These are phyloP conservation scores for Xanthorhoe designata DNA, from an alignment of 2,888 invertebrate genomes.

Conservation along the genomic window DNA sequence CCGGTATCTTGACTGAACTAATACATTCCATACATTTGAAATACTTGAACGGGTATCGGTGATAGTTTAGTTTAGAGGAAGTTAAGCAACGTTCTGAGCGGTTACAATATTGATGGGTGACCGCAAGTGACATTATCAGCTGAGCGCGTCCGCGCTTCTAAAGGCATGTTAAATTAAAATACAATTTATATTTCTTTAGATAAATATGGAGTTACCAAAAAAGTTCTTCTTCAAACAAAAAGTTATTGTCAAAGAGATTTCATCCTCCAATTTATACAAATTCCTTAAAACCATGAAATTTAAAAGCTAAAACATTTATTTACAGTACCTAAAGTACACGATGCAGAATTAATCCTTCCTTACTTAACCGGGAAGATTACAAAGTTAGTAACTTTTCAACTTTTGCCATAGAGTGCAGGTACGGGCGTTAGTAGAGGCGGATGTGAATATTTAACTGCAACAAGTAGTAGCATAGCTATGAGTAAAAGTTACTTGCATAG, in stretches of 20 bases:
- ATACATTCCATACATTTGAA: no score
- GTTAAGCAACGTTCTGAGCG: no score
- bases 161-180: no score
- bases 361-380: constrained; percentile 21
- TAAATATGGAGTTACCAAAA: no score
- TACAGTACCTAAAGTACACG: constrained; percentile 13
- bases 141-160: no score
- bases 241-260: not conserved
- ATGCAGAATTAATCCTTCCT: constrained; percentile 24
- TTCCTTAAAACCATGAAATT: not conserved
- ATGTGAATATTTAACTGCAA: not conserved
- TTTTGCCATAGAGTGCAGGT: constrained; percentile 10
- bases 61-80: no score
- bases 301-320: constrained; percentile 2
- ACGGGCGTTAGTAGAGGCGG: constrained; percentile 4
- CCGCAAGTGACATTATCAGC: no score
- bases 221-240: no score
- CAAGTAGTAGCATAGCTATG: not conserved
- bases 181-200: no score
- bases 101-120: no score
- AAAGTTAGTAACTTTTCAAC: constrained; percentile 18
- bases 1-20: no score
- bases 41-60: no score
- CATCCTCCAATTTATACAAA: not conserved
- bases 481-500: not conserved